phyloP scores from a whole-genome alignment of 1,140 invertebrate species.

The Trachymyrmex cornetzi region DNA sequence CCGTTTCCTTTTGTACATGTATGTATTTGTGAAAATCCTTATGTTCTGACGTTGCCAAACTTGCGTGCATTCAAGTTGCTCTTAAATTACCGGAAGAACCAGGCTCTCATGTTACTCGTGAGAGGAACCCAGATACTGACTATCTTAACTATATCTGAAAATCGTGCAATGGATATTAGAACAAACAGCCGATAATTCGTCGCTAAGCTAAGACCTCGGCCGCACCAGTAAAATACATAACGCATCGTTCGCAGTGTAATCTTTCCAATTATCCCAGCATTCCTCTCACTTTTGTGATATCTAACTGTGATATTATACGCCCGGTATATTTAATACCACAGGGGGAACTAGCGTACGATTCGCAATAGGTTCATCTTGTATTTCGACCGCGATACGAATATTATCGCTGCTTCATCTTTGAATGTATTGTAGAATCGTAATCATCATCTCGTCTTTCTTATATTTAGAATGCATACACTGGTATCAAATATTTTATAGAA shows the following conservation, averaged over 20 bases:
- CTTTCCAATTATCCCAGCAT: slow-evolving; percentile 73
- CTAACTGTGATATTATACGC: slow-evolving; percentile 39
- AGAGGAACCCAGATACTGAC: slow-evolving; percentile 13
- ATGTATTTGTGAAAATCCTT: not conserved
- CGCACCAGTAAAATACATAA: slow-evolving; percentile 66
- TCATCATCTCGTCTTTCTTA: not conserved
- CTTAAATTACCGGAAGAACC: slow-evolving; percentile 26
- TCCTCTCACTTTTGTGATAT: slow-evolving; percentile 54
- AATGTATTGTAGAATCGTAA: not conserved
- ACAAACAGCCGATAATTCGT: slow-evolving; percentile 53
- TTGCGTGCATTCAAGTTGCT: not conserved
- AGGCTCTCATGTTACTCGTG: slow-evolving; percentile 29
- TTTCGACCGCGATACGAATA: slow-evolving; percentile 45
- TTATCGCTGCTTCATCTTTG: slow-evolving; percentile 30
- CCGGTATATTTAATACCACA: slow-evolving; percentile 21
- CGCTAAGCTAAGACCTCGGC: slow-evolving; percentile 11
- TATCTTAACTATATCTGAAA: slow-evolving; percentile 25
- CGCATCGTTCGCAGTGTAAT: slow-evolving; percentile 59
- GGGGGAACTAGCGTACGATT: slow-evolving; percentile 31
- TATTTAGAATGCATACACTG: not conserved
- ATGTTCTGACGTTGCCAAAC: not conserved
- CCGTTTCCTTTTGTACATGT: too few relatives aligned
- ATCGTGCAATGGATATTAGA: slow-evolving; percentile 47
- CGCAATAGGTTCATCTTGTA: slow-evolving; percentile 4
- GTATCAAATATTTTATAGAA: not conserved